Conservation (phyloP, 2,113 vertebrate genomes). For the Brienomyrus longianalis region DNA sequence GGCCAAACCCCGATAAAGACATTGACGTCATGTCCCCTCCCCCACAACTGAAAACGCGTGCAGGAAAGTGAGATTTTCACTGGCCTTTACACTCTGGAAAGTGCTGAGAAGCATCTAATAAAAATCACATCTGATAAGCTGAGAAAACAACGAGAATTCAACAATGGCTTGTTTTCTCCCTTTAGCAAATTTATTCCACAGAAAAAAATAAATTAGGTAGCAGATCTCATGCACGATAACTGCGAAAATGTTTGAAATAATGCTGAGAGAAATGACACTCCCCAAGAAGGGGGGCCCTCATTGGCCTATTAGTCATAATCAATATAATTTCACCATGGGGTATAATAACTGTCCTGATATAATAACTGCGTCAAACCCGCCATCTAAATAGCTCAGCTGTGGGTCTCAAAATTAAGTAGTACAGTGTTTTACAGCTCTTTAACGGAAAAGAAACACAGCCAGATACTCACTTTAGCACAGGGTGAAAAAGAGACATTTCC, state of each 20-base stretch:
- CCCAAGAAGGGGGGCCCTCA: background rate
- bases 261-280: background rate
- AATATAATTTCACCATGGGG: constrained; percentile 18
- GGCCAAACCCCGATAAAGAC: background rate
- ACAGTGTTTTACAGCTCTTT: constrained; percentile 8
- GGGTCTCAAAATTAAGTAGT: constrained; percentile 31
- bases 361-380: constrained; percentile 27
- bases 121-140: background rate
- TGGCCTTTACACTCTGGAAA: background rate
- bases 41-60: background rate
- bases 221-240: constrained; percentile 4
- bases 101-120: background rate
- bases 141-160: background rate
- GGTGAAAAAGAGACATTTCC: background rate
- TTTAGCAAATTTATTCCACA: background rate
- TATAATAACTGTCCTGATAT: constrained; percentile 25
- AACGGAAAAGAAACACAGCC: background rate
- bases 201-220: background rate
- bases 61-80: background rate
- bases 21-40: background rate
- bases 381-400: constrained; percentile 34
- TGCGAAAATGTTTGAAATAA: background rate
- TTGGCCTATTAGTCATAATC: constrained; percentile 32
- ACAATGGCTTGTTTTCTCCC: background rate
- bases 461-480: background rate